Conservation (phyloP, 2,888 invertebrate genomes). For the Sphaerophoria taeniata region DNA sequence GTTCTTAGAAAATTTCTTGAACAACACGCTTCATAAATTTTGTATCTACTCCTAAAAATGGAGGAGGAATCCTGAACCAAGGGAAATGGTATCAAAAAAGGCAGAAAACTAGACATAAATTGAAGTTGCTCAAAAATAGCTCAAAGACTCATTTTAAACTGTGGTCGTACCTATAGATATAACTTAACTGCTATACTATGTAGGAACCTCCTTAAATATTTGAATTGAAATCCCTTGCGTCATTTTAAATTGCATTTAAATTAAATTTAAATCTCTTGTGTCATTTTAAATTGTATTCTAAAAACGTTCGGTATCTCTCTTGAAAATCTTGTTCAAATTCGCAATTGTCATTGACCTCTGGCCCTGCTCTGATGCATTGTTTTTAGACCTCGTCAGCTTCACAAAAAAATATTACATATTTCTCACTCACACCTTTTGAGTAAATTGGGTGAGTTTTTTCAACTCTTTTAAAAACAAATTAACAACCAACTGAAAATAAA, state of each 20-base stretch:
- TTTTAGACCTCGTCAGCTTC: conserved; percentile 15
- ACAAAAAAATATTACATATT: conserved; percentile 1
- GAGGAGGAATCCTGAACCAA: no score
- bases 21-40: no score
- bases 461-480: conserved; percentile 19
- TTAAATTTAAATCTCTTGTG: not conserved
- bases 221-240: not conserved
- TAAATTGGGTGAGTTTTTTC: conserved; percentile 26
- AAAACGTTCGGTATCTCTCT: conserved; percentile 3
- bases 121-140: no score
- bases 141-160: no score
- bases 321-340: conserved; percentile 38
- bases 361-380: conserved; percentile 39
- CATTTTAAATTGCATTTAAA: not conserved
- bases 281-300: not conserved
- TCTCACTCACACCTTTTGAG: conserved; percentile 20
- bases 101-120: no score
- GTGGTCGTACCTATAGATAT: no score
- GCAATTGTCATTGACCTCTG: conserved; percentile 60
- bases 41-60: no score
- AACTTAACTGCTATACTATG: no score
- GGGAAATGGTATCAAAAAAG: no score
- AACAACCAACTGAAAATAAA: not conserved
- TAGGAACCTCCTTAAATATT: not conserved
- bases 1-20: no score